Evolutionary conservation across 2,797 vertebrate species (phyloP).

Genomic region (Sarcoramphus papa): DNA sequence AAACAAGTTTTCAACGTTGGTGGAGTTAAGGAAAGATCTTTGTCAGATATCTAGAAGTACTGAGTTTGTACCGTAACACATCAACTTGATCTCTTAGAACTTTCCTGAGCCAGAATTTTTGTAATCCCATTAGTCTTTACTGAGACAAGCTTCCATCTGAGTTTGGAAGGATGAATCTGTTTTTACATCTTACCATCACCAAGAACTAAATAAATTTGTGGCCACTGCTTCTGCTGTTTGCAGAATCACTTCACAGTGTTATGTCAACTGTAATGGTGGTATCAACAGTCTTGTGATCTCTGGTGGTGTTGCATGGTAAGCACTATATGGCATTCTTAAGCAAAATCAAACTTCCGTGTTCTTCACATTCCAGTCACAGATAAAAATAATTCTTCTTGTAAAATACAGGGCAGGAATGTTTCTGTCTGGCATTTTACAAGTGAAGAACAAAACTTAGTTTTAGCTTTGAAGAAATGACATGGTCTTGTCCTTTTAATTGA

Average conservation of each 20-base stretch:
- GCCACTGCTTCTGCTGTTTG: neutral
- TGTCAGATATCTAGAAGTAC: neutral
- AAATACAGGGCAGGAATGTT: neutral
- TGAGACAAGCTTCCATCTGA: neutral
- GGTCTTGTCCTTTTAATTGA: slow-evolving; percentile 59
- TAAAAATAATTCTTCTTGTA: neutral
- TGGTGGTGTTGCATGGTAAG: neutral
- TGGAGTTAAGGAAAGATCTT: neutral
- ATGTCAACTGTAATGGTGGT: neutral
- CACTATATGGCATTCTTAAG: neutral
- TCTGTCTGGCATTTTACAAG: neutral
- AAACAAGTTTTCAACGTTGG: fast-evolving
- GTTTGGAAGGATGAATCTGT: neutral
- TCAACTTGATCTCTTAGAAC: neutral
- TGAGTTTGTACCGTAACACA: neutral
- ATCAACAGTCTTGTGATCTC: neutral
- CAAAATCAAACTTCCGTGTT: neutral
- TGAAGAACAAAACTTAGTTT: slow-evolving; percentile 9
- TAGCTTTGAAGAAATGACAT: slow-evolving; percentile 8
- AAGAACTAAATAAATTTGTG: neutral
- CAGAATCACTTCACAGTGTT: neutral
- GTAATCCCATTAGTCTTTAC: neutral
- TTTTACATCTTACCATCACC: neutral
- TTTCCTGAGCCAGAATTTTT: neutral
- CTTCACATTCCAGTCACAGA: neutral